Evolutionary conservation across 92 coral and sea anemone genomes (phyloP).

Genomic region (Zoanthus solanderi): DNA sequence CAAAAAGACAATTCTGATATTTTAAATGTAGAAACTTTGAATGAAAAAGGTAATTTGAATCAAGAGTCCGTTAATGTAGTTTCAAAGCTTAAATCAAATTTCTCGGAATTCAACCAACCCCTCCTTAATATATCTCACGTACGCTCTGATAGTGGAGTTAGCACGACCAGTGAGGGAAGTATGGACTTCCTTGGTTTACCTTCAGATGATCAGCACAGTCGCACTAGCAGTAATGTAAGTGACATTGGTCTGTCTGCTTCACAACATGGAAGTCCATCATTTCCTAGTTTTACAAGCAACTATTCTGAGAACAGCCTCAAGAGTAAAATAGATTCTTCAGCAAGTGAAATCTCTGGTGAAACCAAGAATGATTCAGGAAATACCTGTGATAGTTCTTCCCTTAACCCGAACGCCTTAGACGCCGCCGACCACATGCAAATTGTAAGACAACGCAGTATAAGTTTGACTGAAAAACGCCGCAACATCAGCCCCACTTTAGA

Average conservation of each 20-base stretch:
- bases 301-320: constrained; percentile 29
- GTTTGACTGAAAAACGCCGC: constrained; percentile 88
- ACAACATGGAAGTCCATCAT: constrained; percentile 69
- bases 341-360: constrained; percentile 2
- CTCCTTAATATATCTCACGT: constrained; percentile 43
- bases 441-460: constrained; percentile 80
- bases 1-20: constrained; percentile 55
- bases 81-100: constrained; percentile 6
- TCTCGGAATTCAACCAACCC: constrained; percentile 53
- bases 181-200: constrained; percentile 61
- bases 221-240: constrained; percentile 73
- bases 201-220: constrained; percentile 59
- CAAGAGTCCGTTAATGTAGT: background rate
- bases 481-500: constrained; percentile 86
- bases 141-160: constrained; percentile 77
- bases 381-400: background rate
- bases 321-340: constrained; percentile 39
- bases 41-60: constrained; percentile 15
- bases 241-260: constrained; percentile 61
- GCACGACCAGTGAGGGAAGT: constrained; percentile 80
- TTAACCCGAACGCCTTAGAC: background rate
- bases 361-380: background rate
- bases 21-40: constrained; percentile 42
- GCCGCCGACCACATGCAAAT: constrained; percentile 27
- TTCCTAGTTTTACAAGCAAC: constrained; percentile 54